phyloP scores from a whole-genome alignment of 1,140 invertebrate genomes.

The Radopholus similis region DNA sequence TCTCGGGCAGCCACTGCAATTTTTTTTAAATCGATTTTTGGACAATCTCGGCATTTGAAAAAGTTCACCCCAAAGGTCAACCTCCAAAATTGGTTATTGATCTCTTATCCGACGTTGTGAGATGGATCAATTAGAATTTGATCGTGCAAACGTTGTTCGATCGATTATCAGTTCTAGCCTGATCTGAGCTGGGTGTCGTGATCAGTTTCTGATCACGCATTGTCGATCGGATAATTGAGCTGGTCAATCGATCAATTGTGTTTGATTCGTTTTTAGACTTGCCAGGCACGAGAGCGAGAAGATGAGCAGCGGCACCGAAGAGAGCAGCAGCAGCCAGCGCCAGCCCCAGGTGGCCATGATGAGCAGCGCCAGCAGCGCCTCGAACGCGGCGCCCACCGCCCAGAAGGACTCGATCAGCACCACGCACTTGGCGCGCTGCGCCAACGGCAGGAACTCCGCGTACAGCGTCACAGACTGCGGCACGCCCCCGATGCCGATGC shows the following conservation, averaged over 20 bases:
- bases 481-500: slow-evolving; percentile 90
- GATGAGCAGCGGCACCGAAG: slow-evolving; percentile 77
- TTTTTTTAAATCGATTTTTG: slow-evolving; percentile 19
- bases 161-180: too few relatives aligned
- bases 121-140: too few relatives aligned
- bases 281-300: slow-evolving; percentile 67
- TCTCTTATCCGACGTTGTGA: too few relatives aligned
- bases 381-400: slow-evolving; percentile 75
- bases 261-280: too few relatives aligned
- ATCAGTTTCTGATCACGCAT: slow-evolving; percentile 62
- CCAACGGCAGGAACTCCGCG: slow-evolving; percentile 87
- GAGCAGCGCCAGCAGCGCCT: slow-evolving; percentile 75
- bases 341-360: slow-evolving; percentile 88
- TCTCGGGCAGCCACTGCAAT: slow-evolving; percentile 94
- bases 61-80: not conserved
- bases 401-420: slow-evolving; percentile 92
- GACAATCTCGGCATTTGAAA: too few relatives aligned
- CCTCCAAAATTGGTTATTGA: too few relatives aligned
- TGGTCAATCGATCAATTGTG: too few relatives aligned
- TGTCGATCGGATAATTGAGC: slow-evolving; percentile 33
- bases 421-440: slow-evolving; percentile 86
- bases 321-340: slow-evolving; percentile 81
- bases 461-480: slow-evolving; percentile 93
- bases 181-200: too few relatives aligned
- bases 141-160: too few relatives aligned